A percentile compares a stretch with the other conserved stretches of the same genome.
Conservation (phyloP, 1,140 invertebrate genomes). For the Chironomus tepperi region DNA sequence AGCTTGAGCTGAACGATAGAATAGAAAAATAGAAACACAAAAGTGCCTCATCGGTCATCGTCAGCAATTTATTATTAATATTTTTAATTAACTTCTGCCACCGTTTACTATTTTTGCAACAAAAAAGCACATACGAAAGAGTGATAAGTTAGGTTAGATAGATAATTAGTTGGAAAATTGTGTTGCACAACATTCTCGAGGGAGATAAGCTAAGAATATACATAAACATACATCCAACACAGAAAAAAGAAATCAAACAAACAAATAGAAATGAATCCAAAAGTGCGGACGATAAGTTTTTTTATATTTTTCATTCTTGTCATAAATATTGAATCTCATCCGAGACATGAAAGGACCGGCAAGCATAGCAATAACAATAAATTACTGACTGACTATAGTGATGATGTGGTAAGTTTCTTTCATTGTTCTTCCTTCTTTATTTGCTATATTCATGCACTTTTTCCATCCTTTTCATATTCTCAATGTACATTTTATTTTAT, state of each 20-base stretch:
- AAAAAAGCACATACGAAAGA: no score
- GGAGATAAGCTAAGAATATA: not conserved
- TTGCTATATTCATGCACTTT: no score
- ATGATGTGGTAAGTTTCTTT: conserved; percentile 20
- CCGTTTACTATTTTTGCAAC: no score
- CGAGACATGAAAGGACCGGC: conserved; percentile 9
- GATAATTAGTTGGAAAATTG: not conserved
- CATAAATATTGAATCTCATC: conserved; percentile 17
- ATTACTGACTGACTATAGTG: conserved; percentile 17
- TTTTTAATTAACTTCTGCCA: not conserved
- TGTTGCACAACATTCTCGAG: not conserved
- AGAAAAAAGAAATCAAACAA: not conserved
- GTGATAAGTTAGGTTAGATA: no score
- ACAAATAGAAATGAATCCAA: not conserved
- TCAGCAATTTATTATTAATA: not conserved
- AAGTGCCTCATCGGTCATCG: conserved; percentile 4
- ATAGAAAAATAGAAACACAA: not conserved
- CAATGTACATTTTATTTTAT: no score
- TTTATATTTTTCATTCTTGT: not conserved
- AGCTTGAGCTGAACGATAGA: not conserved
- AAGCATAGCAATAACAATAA: conserved; percentile 18
- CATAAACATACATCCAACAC: not conserved
- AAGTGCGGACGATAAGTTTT: not conserved
- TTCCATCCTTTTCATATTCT: no score
- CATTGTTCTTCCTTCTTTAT: not conserved